phyloP scores from a whole-genome alignment of 2,113 vertebrate species.

The Semnopithecus entellus region DNA sequence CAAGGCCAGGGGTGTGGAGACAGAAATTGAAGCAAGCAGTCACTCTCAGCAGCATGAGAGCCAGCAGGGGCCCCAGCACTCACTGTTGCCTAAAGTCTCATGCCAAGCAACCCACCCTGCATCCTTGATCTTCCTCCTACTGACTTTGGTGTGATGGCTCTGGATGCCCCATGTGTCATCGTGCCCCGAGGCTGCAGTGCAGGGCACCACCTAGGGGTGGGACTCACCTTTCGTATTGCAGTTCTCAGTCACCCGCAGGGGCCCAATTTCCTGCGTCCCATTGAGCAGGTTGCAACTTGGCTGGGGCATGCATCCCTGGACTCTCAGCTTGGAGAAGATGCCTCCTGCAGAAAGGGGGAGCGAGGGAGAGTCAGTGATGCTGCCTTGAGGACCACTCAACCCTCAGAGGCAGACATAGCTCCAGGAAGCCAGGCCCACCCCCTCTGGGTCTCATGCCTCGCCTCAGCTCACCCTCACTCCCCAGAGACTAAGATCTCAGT shows the following conservation, averaged over 20 bases:
- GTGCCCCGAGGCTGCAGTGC: accelerated
- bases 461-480: neutral
- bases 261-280: neutral
- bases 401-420: neutral
- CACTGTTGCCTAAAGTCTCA: neutral
- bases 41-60: neutral
- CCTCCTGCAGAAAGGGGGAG: neutral
- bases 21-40: neutral
- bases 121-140: neutral
- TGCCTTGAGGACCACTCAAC: accelerated
- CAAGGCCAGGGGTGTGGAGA: neutral
- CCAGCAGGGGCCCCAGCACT: neutral
- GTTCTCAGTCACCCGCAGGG: neutral
- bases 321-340: accelerated
- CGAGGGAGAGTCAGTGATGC: neutral
- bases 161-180: accelerated
- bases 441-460: neutral
- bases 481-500: neutral
- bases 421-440: neutral
- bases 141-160: neutral
- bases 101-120: too few species aligned
- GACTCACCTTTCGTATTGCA: neutral
- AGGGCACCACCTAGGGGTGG: accelerated
- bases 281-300: slow-evolving; percentile 56
- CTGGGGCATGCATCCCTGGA: slow-evolving; percentile 53